These are phyloP conservation scores for Orchestia grillus DNA, from an alignment of 1,140 invertebrate species.

Conservation along the genomic window DNA sequence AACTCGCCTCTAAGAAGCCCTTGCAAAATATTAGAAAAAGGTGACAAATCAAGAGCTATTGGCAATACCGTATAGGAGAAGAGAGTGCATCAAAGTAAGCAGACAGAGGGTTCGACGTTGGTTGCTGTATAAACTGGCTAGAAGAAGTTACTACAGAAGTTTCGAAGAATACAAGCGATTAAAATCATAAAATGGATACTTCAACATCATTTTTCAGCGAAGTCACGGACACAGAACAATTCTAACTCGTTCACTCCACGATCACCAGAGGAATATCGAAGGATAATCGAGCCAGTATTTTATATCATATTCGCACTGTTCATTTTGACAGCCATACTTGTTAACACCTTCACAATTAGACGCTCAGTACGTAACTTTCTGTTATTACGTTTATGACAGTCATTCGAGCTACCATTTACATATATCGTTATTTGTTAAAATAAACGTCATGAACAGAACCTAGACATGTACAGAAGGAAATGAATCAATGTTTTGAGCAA, in stretches of 20 bases:
- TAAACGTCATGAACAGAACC: too few species aligned
- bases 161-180: background rate
- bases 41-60: background rate
- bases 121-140: background rate
- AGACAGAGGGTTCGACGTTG: background rate
- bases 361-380: background rate
- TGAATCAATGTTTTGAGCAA: too few species aligned
- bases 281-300: too few species aligned
- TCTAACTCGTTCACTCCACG: background rate
- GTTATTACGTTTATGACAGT: background rate
- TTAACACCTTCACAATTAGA: background rate
- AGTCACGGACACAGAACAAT: background rate
- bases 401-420: background rate
- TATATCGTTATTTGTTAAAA: too few species aligned
- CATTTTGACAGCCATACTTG: background rate
- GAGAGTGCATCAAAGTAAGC: background rate
- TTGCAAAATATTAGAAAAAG: background rate
- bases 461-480: too few species aligned
- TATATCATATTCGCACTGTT: background rate
- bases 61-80: background rate
- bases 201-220: background rate
- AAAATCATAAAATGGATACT: background rate
- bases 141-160: background rate
- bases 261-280: background rate
- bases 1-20: background rate